Evolutionary conservation across 2,797 vertebrate species (phyloP), one percentile per base, ranked within the genome.

Genomic region (Psittacula echo): DNA sequence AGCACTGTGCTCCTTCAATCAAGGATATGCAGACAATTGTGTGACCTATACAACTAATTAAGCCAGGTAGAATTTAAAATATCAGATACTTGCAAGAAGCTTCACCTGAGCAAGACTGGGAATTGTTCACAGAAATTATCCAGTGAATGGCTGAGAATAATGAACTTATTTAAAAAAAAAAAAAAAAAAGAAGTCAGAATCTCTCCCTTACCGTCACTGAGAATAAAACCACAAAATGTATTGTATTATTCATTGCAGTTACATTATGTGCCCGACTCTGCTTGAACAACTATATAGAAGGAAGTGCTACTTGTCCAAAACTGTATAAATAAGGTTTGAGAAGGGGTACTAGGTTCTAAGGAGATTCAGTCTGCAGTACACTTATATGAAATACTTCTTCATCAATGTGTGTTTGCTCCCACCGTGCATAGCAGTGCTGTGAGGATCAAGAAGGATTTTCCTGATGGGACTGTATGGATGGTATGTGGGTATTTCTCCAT

Each of bases 51-150:
- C n/a, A 82, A 85, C 21, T 0, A 10, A 87, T 90, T 94, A 94
- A 89, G 60, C 79, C 27, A n/a, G 45, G 37, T 2, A 82, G 64
- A 81, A 91, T 94, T 74, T 89, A 58, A 94, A 94, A 88, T 82
- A 88, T 26, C 2, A 1, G 39, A 61, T 74, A 89, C 54, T 90
- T 87, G 74, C 90, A 87, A 70, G 56, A 91, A 87, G 90, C 79
- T 82, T 93, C 44, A 77, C 53, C 67, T n/a, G 44, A 67, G 68
- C 65, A 91, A 65, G 79, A 34, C 76, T n/a, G 21, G 45, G 76
- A 90, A 90, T 51, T 74, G 48, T 79, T 88, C 39, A 34, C 22
- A 42, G 79, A 86, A 93, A 88, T 81, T 80, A 78, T 62, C n/a
- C 45, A 60, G 48, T 44, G 39, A 80, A 54, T n/a, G 39, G 20